phyloP scores from a whole-genome alignment of 2,888 invertebrate species.

The Campoplex capitator region DNA sequence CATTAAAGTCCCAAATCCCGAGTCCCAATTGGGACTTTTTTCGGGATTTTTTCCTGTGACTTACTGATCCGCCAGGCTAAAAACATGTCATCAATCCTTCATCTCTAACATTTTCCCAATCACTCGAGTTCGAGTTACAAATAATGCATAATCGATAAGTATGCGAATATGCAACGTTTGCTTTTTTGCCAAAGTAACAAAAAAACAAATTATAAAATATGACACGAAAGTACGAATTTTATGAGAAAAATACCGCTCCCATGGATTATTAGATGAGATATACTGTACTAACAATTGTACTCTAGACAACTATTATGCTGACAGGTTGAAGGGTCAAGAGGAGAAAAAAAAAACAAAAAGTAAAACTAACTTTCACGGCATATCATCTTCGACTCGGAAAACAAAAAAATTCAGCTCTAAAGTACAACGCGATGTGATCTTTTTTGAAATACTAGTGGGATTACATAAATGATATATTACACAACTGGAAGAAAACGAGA shows the following conservation, averaged over 20 bases:
- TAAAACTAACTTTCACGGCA: slow-evolving; percentile 55
- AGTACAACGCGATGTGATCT: slow-evolving; percentile 69
- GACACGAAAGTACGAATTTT: slow-evolving; percentile 64
- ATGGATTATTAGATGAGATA: slow-evolving; percentile 53
- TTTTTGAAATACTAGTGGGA: slow-evolving; percentile 58
- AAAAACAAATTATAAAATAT: slow-evolving; percentile 48
- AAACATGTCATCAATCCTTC: not conserved
- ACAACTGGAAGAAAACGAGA: not conserved
- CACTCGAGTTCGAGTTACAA: slow-evolving; percentile 17
- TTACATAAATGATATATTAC: slow-evolving; percentile 37
- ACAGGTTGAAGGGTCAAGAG: slow-evolving; percentile 26
- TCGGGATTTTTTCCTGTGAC: no score
- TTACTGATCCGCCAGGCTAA: not conserved
- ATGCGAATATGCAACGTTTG: slow-evolving; percentile 44
- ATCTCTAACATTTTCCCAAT: not conserved
- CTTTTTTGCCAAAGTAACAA: slow-evolving; percentile 60
- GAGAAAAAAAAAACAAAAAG: slow-evolving; percentile 11
- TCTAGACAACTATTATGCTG: slow-evolving; percentile 24
- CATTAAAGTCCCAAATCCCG: no score
- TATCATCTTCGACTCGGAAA: slow-evolving; percentile 65
- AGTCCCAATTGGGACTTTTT: no score
- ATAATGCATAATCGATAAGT: slow-evolving; percentile 22
- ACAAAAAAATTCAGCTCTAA: slow-evolving; percentile 59
- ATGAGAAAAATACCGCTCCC: slow-evolving; percentile 55
- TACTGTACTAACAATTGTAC: slow-evolving; percentile 38